Conservation (phyloP, 2,888 invertebrate genomes). For the Zaprionus lineosus region DNA sequence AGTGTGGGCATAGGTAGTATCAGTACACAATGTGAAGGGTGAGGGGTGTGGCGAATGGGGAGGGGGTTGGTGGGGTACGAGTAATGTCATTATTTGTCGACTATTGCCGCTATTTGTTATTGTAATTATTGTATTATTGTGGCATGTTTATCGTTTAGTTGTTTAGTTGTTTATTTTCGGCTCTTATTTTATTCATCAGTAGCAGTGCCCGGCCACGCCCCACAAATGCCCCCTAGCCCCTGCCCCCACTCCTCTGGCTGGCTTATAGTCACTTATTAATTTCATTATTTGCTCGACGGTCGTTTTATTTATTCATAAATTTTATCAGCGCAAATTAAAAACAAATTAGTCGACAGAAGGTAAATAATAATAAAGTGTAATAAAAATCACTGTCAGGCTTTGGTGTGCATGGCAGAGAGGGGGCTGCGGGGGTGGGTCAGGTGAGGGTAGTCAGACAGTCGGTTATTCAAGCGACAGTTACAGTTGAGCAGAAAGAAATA, state of each 20-base stretch:
- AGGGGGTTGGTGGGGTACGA: no score
- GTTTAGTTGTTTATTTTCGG: conserved; percentile 19
- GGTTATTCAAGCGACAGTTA: no score
- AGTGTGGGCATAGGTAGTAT: no score
- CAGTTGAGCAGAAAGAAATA: no score
- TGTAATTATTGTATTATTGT: conserved; percentile 57
- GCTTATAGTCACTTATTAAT: conserved; percentile 57
- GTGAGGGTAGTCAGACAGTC: no score
- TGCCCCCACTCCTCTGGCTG: no score
- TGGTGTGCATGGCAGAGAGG: conserved; percentile 1
- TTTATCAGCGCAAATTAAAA: conserved; percentile 79
- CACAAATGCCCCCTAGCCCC: background rate
- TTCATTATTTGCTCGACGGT: conserved; percentile 64
- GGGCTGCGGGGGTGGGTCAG: no score
- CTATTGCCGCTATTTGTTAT: conserved; percentile 40
- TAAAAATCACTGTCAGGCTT: conserved; percentile 66
- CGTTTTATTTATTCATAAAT: conserved; percentile 71
- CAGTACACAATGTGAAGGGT: no score
- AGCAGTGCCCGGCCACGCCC: background rate
- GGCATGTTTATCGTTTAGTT: conserved; percentile 54
- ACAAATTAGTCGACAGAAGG: conserved; percentile 78
- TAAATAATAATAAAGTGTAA: conserved; percentile 76
- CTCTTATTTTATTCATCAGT: conserved; percentile 23
- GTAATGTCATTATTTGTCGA: conserved; percentile 62
- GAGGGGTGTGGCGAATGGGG: no score